Base-by-base conservation (phyloP, 2,113 vertebrate species). In the Microcebus lehilahytsara region DNA sequence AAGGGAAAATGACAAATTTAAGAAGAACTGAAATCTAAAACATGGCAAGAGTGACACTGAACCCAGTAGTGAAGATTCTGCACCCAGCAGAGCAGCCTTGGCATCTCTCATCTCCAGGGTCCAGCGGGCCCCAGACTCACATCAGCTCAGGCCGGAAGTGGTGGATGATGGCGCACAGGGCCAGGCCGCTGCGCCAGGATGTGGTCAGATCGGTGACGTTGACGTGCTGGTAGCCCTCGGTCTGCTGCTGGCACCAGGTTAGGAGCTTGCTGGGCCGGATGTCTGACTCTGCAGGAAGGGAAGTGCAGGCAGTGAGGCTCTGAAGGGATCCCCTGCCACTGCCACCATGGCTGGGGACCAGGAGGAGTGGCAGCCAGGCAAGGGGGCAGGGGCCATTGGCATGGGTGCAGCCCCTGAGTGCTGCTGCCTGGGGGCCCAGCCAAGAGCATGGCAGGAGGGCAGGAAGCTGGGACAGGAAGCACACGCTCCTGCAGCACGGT, bases 241-340 rank as follows among this genome's bases (percentile, higher is more conserved):
- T 99, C 98, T 99, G 99, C 93, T 99, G 99, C 98, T 99, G 99
- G 98, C 99, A 99, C 99, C 99, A 99, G 3, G 99, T 99, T 96
- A 99, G 91, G 92, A 99, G 99, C 96, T 99, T 99, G 64, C 99
- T 99, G 9, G 99, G 99, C 80, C 99, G 98, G 95, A 99, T 98
- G 85, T 99, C 99, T 1, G 99, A 99, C 97, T 99, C 99, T 99
- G 97, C 34, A 95, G 84, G 72, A 62, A 80, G 9, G 88, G 20
- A 1, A 23, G 46, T 5, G 92, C 0, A 25, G 95, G 85, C 0
- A 22, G n/a, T 72, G 71, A 72, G 27, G 1, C 30, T 64, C 23
- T 42, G 67, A 1, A 5, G 72, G 37, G 34, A 23, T 30, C 23
- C 1, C 5, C n/a, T 69, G 23, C 3, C 2, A 25, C 14, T 84